Conservation (phyloP, 2,113 vertebrate species). For the Thamnaconus septentrionalis region DNA sequence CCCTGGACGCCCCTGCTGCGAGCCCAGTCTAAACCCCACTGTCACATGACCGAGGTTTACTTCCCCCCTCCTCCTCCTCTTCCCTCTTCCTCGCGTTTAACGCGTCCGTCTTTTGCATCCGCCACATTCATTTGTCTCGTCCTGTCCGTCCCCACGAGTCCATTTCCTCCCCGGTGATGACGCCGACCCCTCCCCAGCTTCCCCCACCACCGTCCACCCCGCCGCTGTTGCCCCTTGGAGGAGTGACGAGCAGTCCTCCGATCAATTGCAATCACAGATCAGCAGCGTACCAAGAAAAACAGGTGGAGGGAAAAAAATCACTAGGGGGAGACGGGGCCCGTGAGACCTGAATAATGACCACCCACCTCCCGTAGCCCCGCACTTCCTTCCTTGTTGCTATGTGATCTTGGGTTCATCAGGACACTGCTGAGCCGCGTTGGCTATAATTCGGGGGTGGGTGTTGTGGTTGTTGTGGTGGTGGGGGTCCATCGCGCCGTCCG, state of each 20-base stretch:
- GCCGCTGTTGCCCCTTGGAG: constrained; percentile 17
- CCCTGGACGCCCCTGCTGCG: too few species aligned
- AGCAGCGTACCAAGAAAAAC: constrained; percentile 27
- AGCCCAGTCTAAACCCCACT: not conserved
- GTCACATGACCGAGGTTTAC: too few species aligned
- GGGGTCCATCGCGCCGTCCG: too few species aligned
- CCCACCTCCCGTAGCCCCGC: constrained; percentile 29
- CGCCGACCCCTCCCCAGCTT: too few species aligned
- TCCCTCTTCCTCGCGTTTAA: not conserved
- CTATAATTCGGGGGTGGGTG: constrained; percentile 35
- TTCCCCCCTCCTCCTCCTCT: not conserved
- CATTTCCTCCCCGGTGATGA: constrained; percentile 9
- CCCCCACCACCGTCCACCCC: too few species aligned
- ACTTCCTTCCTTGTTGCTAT: constrained; percentile 22
- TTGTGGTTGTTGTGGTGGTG: too few species aligned
- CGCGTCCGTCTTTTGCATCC: constrained; percentile 8
- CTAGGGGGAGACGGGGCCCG: constrained; percentile 16
- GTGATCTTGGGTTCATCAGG: constrained; percentile 57
- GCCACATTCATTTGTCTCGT: constrained; percentile 4
- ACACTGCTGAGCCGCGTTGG: constrained; percentile 42
- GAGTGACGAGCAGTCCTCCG: constrained; percentile 48
- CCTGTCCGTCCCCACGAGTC: constrained; percentile 10
- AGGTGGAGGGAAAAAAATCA: constrained; percentile 30
- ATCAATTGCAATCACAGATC: constrained; percentile 71
- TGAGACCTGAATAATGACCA: constrained; percentile 54